Base-by-base conservation (phyloP, 2,888 invertebrate species). In the Linyphia triangularis region DNA sequence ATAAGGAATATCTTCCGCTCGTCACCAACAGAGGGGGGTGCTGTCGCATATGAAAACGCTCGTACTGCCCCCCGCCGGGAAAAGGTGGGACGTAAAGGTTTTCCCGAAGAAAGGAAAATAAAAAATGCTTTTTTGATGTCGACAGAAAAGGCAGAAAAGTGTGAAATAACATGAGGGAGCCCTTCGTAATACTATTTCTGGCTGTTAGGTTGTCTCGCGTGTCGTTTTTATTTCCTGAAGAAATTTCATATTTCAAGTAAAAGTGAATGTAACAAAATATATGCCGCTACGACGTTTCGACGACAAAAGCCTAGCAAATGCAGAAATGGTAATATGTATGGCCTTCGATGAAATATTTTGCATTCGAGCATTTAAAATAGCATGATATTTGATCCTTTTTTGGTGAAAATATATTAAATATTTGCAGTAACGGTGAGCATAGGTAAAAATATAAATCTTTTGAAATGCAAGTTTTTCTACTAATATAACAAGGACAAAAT, bases 191-290 rank as follows among this genome's bases (percentile, higher is more conserved):
- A 63, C 61, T 37, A 61, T 61, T 77, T 77, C 63, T 57, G 59
- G 61, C 40, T 70, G 43, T 70, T 70, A 61, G 61, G 59, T 77
- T 57, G 37, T 40, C 40, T 51, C 51, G 16, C 77, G 61, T 59
- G 43, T 33, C n/a, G 26, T 19, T 24, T 30, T 19, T 73, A n/a
- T n/a, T 57, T 37, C 3, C 28, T 77, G 61, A 33, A 33, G 61
- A 40, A 61, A 40, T 77, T 33, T 24, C 61, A 77, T 63, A 77
- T 77, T 19, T 24, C 37, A 37, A 26, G 30, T 26, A 77, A 63
- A 77, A 61, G 63, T 30, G 77, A 61, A 77, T 77, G 59, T 77
- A 77, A 77, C 77, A 61, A 77, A 77, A 77, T 77, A 77, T 77
- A 77, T 77, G 77, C 77, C 37, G 77, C 37, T 30, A 63, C 33